Evolutionary conservation across 2,888 invertebrate species (phyloP), one percentile per base, ranked within the genome.

Genomic region (Ormyrus rosae): DNA sequence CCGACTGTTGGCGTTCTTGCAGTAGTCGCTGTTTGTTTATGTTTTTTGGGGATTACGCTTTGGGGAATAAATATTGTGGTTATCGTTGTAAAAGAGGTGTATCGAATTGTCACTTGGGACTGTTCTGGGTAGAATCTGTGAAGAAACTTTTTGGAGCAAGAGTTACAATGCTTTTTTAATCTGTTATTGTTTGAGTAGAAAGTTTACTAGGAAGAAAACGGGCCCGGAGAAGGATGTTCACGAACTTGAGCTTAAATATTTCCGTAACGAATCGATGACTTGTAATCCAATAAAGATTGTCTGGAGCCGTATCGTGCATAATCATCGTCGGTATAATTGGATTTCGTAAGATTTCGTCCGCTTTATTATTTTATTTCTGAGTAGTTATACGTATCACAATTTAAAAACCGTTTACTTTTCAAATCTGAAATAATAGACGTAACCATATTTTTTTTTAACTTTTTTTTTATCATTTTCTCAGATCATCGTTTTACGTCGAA

Each of bases 51-150:
- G 78, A 48, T 68, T 34, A 13, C 46, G 53, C 8, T 19, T 19
- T 65, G 10, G 19, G 55, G 51, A 50, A 45, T 58, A 63, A 63
- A 46, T 69, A 46, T 76, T 76, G n/a, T 76, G 63, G 56, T 53
- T 58, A 58, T 0, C 3, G 45, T 2, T 58, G 19, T 19, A 19
- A 19, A 19, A 1, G 19, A 19, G 19, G 19, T 19, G 19, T 19
- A 19, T 19, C 19, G 19, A 19, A 19, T 19, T 19, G 19, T 19
- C 19, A 1, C 19, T 19, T 19, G 19, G 19, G 19, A 19, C 19
- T 19, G 19, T 19, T 19, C 19, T 19, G 19, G 19, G 19, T 19
- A 19, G 19, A 19, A 19, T 19, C 19, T 19, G 19, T 19, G 19
- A 19, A 19, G 19, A 19, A 19, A 19, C 1, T 19, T 19, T 19